Conservation (phyloP, 2,113 vertebrate species). For the Cyphomyrus discorhynchus region DNA sequence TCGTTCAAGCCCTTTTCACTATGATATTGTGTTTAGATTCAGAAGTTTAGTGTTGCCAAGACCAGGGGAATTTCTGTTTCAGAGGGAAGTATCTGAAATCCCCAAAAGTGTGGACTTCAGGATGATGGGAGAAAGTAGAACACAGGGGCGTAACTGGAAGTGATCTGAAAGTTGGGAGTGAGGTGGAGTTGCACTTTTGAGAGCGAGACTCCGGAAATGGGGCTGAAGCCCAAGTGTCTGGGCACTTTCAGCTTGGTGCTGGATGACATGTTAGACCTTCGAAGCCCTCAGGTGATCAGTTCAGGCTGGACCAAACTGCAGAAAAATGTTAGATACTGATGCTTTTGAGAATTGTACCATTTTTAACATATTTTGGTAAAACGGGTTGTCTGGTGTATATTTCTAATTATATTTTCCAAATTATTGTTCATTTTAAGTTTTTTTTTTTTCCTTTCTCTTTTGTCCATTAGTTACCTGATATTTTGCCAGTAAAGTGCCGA, state of each 20-base stretch:
- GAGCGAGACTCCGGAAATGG: background rate
- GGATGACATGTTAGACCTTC: background rate
- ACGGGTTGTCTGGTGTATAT: background rate
- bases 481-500: background rate
- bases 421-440: background rate
- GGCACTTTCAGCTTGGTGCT: background rate
- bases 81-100: background rate
- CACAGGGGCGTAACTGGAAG: background rate
- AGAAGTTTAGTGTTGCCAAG: background rate
- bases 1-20: background rate
- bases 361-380: background rate
- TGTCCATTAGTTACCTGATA: background rate
- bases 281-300: background rate
- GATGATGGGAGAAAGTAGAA: background rate
- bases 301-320: background rate
- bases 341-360: background rate
- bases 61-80: background rate
- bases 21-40: background rate
- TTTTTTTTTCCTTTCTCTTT: background rate
- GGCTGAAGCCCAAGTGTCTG: background rate
- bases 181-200: background rate
- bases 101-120: background rate
- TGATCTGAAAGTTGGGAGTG: background rate
- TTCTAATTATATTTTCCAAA: background rate
- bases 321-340: background rate